Evolutionary conservation across 2,113 vertebrate species (phyloP).

Genomic region (Notarius quadriscutis): DNA sequence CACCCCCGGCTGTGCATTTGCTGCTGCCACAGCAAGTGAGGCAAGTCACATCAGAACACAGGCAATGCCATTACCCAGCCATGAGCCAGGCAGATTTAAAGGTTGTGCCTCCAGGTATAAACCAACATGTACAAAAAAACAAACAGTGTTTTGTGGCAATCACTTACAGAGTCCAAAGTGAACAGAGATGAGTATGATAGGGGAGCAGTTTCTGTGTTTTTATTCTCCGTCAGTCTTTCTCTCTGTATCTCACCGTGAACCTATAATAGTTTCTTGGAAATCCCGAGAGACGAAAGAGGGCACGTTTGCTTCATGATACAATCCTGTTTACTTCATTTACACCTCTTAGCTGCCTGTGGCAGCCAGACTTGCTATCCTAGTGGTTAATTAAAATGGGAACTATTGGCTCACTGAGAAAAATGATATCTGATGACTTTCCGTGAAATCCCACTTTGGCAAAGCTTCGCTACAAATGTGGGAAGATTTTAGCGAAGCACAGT

Average conservation of each 20-base stretch:
- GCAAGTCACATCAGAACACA: slow-evolving; percentile 44
- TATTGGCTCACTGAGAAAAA: slow-evolving; percentile 21
- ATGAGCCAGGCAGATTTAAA: slow-evolving; percentile 43
- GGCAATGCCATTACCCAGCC: slow-evolving; percentile 32
- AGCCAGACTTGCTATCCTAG: neutral
- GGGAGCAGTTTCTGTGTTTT: neutral
- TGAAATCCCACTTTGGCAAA: neutral
- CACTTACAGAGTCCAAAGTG: slow-evolving; percentile 14
- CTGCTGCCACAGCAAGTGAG: slow-evolving; percentile 42
- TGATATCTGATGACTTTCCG: neutral
- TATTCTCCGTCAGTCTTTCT: neutral
- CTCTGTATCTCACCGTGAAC: slow-evolving; percentile 10
- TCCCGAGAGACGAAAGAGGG: slow-evolving; percentile 4
- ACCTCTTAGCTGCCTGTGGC: slow-evolving; percentile 21
- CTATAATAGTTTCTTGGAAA: slow-evolving; percentile 6
- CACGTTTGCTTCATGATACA: slow-evolving; percentile 17
- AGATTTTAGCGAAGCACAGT: neutral
- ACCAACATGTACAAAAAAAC: slow-evolving; percentile 36
- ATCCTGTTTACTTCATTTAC: slow-evolving; percentile 34
- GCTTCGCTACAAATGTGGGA: neutral
- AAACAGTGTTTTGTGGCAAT: slow-evolving; percentile 34
- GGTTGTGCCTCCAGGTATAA: slow-evolving; percentile 39
- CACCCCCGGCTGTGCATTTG: slow-evolving; percentile 44
- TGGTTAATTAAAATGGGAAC: slow-evolving; percentile 25
- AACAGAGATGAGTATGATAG: neutral